phyloP scores from a whole-genome alignment of 1,140 invertebrate genomes.

The Notospermus geniculatus region DNA sequence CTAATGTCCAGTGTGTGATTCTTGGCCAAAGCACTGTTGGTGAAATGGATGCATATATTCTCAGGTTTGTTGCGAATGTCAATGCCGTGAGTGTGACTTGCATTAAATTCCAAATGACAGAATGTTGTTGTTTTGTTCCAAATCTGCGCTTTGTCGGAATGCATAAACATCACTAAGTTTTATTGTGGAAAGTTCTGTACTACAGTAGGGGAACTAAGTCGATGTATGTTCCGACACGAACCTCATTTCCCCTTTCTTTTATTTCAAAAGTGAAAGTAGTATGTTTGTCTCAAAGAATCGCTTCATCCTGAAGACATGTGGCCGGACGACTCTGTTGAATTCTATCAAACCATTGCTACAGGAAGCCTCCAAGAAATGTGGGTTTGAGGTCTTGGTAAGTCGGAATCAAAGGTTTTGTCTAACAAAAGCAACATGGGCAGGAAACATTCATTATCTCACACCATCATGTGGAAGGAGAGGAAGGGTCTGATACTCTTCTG shows the following conservation, averaged over 20 bases:
- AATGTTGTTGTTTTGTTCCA: too few species aligned
- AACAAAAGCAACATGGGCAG: too few species aligned
- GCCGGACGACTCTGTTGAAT: conserved; percentile 91
- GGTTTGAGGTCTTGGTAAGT: conserved; percentile 75
- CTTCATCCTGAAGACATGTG: conserved; percentile 98
- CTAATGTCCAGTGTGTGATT: conserved; percentile 92
- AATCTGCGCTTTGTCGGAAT: too few species aligned
- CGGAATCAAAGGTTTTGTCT: too few species aligned
- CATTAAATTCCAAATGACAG: too few species aligned
- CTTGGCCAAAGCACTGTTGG: conserved; percentile 88
- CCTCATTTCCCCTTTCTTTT: conserved; percentile 23
- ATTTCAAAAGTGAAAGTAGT: conserved; percentile 90
- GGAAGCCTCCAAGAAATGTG: conserved; percentile 80
- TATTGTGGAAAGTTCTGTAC: too few species aligned
- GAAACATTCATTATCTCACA: too few species aligned
- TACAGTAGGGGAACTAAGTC: too few species aligned
- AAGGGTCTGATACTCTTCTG: too few species aligned
- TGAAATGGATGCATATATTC: conserved; percentile 90
- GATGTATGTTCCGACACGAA: too few species aligned
- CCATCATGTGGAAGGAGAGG: not conserved
- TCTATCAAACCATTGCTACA: conserved; percentile 83
- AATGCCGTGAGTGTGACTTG: too few species aligned
- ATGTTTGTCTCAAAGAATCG: conserved; percentile 93
- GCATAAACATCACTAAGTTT: too few species aligned
- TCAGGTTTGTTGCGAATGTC: conserved; percentile 78